Base-by-base conservation (phyloP, 2,797 vertebrate genomes). In the Heliangelus exortis region DNA sequence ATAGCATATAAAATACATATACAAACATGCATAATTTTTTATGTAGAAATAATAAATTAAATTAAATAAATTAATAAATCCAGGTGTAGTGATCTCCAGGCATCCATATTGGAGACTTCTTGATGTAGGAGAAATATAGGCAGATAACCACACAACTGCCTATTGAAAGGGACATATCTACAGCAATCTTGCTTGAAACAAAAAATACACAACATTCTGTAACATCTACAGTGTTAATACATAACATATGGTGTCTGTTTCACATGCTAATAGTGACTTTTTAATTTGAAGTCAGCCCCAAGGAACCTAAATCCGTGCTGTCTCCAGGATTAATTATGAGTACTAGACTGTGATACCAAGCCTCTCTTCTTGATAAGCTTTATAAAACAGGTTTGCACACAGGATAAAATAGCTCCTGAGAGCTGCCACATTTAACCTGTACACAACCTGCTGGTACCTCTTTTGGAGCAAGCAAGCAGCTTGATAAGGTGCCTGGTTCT, bases 261-360 rank as follows among this genome's bases (percentile, higher is more conserved):
- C 97, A 94, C 95, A 97, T 72, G 77, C 95, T 96, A 97, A 97
- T 96, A 92, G 97, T 97, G 97, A 97, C 97, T 98, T 98, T 97
- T 98, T 98, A 97, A 98, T 98, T 98, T 98, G 92, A 97, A 98
- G 97, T 97, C 95, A 96, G 95, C 96, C 96, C 97, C 95, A 96
- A 97, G 95, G 96, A 97, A 96, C 92, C 95, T 97, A 98, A 98
- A 98, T 98, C 97, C 95, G 16, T n/a, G 83, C 96, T 96, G 97
- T 97, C 97, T 98, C 96, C 59, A 71, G 97, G 97, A 98, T 98
- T 98, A 98, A 98, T 98, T 97, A 97, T 96, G 96, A 96, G 96
- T 97, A 97, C 96, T 96, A 97, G 97, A 96, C 97, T 97, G 96
- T 83, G 96, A 92, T 80, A 96, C 92, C 96, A 97, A 97, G 96